Evolutionary conservation across 2,797 vertebrate genomes (phyloP), one percentile per base, ranked within the genome.

Genomic region (Chaunax sp.): DNA sequence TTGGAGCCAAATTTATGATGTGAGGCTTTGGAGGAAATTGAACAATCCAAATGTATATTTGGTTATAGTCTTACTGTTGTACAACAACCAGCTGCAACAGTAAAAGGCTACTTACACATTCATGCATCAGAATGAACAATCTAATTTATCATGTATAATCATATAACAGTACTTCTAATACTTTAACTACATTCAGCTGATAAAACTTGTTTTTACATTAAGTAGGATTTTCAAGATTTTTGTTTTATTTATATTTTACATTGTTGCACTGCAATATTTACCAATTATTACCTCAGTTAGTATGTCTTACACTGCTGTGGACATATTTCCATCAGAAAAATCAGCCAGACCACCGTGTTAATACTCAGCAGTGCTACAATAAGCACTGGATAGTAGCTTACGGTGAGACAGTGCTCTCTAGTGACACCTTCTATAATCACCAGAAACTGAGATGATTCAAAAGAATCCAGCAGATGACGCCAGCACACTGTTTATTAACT

Each of bases 381-480:
- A 19, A 12, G 33, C 11, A 15, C 1, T 23, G 30, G 12, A 4
- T 8, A 12, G 35, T 7, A 2, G 47, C 71, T 84, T 15, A 5
- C 45, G 19, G 59, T 56, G n/a, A 50, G 38, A 66, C 57, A 59
- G 55, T 3, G 75, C 69, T 2, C 80, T 69, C 89, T 84, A 44
- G 80, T 81, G 87, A 22, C 35, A 8, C 2, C 1, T 26, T 13
- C 15, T 50, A 37, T 22, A 70, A 76, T 1, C 0, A 61, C 13
- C 9, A 45, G 8, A 37, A 58, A 8, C 54, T 0, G 1, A 52
- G 28, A 15, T 41, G 8, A 26, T 55, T 59, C 28, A 33, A 26
- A 55, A 53, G 16, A 11, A 5, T 72, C 86, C 90, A 86, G 76
- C 73, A 90, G 91, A 73, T 83, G 91, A 51, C 82, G 64, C 77